Percentiles rank a stretch among this genome's conserved stretches.
phyloP scores from a whole-genome alignment of 1,140 invertebrate genomes.

The Thalassaphorura encarpata region DNA sequence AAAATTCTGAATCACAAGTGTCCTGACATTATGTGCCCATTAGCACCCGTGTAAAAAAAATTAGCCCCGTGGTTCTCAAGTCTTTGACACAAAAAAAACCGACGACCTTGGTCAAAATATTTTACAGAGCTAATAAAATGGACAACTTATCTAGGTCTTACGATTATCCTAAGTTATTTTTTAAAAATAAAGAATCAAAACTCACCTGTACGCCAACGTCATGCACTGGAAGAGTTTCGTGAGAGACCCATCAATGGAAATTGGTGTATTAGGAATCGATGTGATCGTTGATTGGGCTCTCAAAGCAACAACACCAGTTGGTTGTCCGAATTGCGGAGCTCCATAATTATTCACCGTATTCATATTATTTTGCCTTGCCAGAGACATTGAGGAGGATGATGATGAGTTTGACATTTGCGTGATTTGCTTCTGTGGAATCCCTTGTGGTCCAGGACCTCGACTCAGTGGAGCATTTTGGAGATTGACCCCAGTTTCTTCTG shows the following conservation, averaged over 20 bases:
- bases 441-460: background rate
- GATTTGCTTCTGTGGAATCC: background rate
- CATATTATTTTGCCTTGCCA: background rate
- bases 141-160: too few species aligned
- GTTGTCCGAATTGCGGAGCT: background rate
- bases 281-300: slow-evolving; percentile 28
- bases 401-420: background rate
- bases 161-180: too few species aligned
- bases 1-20: too few species aligned
- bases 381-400: background rate
- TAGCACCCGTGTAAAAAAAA: too few species aligned
- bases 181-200: too few species aligned
- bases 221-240: slow-evolving; percentile 94
- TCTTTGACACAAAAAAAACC: too few species aligned
- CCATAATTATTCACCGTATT: background rate
- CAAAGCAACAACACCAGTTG: background rate
- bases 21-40: too few species aligned
- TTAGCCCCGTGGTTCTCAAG: too few species aligned
- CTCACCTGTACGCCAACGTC: slow-evolving; percentile 90
- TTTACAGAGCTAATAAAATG: too few species aligned
- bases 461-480: background rate
- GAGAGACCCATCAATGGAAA: slow-evolving; percentile 84
- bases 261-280: slow-evolving; percentile 44
- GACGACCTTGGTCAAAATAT: too few species aligned
- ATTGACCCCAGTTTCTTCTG: slow-evolving; percentile 43